Evolutionary conservation across 2,888 invertebrate genomes (phyloP).

Genomic region (Bursaphelenchus okinawaensis): DNA sequence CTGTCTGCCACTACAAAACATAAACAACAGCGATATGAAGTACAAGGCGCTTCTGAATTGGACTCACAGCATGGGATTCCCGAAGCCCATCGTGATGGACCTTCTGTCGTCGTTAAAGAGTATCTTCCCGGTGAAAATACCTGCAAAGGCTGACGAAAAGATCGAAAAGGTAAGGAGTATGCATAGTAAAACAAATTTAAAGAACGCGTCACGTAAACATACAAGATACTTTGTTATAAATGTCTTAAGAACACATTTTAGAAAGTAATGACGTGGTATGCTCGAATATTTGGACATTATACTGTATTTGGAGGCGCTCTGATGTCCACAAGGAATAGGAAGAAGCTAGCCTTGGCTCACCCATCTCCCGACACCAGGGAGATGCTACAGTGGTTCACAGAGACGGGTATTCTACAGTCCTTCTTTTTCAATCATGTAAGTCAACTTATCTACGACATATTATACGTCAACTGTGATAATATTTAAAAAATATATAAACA

Average conservation of each 20-base stretch:
- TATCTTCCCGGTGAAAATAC: slow-evolving; percentile 16
- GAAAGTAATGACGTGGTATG: slow-evolving; percentile 41
- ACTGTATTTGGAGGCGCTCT: slow-evolving; percentile 10
- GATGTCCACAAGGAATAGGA: slow-evolving; percentile 22
- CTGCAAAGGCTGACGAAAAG: slow-evolving; percentile 25
- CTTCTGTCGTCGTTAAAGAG: slow-evolving; percentile 21
- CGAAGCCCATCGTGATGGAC: slow-evolving; percentile 25
- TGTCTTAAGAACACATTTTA: slow-evolving; percentile 13
- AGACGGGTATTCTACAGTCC: slow-evolving; percentile 33
- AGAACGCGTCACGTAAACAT: no score
- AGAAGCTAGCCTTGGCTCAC: slow-evolving; percentile 21
- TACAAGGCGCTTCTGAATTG: slow-evolving; percentile 19
- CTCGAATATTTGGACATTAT: slow-evolving; percentile 42
- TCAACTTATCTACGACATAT: no score
- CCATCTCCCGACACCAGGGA: slow-evolving; percentile 17
- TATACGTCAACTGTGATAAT: no score
- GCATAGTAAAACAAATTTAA: no score
- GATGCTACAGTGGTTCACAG: slow-evolving; percentile 23
- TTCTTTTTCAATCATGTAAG: slow-evolving; percentile 27
- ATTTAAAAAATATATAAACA: no score
- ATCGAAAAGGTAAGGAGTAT: slow-evolving; percentile 27
- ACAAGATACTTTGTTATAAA: background rate
- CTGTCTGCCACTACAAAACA: slow-evolving; percentile 15
- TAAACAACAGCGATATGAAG: slow-evolving; percentile 13
- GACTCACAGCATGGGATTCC: slow-evolving; percentile 21